Evolutionary conservation across 2,888 invertebrate species (phyloP).

Genomic region (Dryobotodes eremita): DNA sequence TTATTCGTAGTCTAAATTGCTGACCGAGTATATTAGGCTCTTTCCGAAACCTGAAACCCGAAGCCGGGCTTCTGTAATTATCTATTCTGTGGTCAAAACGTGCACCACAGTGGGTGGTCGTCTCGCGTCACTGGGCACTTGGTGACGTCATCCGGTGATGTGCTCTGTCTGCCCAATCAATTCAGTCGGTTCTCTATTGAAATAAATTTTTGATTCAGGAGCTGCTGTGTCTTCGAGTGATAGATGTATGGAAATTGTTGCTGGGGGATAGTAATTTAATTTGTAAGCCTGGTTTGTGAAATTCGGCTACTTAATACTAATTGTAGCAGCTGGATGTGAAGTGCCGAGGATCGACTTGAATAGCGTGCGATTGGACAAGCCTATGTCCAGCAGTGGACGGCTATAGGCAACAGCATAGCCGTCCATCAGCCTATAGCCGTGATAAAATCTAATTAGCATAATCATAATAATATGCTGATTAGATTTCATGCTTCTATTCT

Average conservation of each 20-base stretch:
- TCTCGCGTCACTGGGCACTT: conserved; percentile 38
- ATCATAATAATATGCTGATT: too few relatives aligned
- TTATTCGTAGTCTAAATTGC: background rate
- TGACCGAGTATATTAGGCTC: background rate
- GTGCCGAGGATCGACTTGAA: background rate
- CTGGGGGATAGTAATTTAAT: background rate
- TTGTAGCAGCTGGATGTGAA: background rate
- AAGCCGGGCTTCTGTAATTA: conserved; percentile 7
- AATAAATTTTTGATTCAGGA: conserved; percentile 41
- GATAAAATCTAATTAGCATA: too few relatives aligned
- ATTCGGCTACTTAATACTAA: background rate
- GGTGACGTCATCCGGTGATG: conserved; percentile 51
- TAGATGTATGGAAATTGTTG: conserved; percentile 23
- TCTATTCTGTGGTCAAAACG: conserved; percentile 12
- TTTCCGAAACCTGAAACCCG: background rate
- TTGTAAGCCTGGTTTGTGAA: background rate
- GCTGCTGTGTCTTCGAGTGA: conserved; percentile 37
- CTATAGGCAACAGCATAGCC: too few relatives aligned
- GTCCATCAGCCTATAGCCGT: too few relatives aligned
- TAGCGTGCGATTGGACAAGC: background rate
- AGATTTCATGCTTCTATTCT: background rate
- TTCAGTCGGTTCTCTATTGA: conserved; percentile 26
- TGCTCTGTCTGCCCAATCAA: conserved; percentile 43
- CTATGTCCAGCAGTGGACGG: background rate
- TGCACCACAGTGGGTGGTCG: conserved; percentile 33